Base-by-base conservation (phyloP, 2,797 vertebrate genomes). In the Lepilemur ruficaudatus region DNA sequence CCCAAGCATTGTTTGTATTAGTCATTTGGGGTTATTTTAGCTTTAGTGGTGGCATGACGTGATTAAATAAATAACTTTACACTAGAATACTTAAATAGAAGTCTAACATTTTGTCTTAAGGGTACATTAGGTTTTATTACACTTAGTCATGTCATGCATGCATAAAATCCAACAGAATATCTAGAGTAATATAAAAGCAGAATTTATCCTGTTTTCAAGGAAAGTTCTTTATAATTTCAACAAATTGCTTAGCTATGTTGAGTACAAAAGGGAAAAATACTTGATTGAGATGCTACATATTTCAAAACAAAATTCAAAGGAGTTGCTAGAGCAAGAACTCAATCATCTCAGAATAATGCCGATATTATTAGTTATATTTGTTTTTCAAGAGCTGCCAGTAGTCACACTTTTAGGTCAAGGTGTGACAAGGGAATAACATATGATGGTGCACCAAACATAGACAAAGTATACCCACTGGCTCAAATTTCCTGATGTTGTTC, bases 221-320 rank as follows among this genome's bases (percentile, higher is more conserved):
- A 57, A 95, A 89, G 2, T 55, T 96, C 35, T 73, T 35, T 75
- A 63, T 91, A 32, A 95, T 93, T 93, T 94, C 50, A 87, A 73
- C 57, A 78, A 91, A 95, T 95, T 86, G 23, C 69, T 91, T 50
- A 79, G 35, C 57, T 89, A 4, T 91, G 18, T 17, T 86, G 35
- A 18, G 25, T 8, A 32, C 50, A 30, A 90, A 78, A 57, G 41
- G 48, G 30, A 18, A 86, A 90, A 89, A 65, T 61, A 46, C 9
- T 93, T 91, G 75, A 22, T 61, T 79, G 23, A 75, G 28, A 63
- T 70, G 38, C 63, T 86, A 43, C 35, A 72, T 12, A 75, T 97
- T 94, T 94, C 23, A 41, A 78, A 91, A 89, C 28, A 76, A 90
- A 91, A 89, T 70, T 84, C 89, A 90, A 89, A 97, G 67, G 28